Percentiles rank a stretch among this genome's conserved stretches.
Conservation (phyloP, 2,113 vertebrate species). For the Eptesicus fuscus region DNA sequence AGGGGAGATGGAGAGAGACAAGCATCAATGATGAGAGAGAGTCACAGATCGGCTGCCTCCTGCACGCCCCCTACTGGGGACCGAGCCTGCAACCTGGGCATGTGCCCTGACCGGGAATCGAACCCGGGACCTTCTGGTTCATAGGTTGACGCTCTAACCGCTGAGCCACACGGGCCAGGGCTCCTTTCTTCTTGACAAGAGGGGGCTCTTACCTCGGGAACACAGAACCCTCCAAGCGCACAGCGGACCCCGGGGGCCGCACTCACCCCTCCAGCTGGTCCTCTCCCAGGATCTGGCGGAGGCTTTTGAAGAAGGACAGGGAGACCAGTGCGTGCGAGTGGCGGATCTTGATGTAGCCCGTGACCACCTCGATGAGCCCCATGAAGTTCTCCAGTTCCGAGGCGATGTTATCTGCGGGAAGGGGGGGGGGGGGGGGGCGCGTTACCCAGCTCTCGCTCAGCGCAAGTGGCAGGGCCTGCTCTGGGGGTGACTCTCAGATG, state of each 20-base stretch:
- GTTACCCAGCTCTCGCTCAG: no score
- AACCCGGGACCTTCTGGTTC: neutral
- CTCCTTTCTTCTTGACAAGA: neutral
- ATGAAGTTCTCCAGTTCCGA: slow-evolving; percentile 98
- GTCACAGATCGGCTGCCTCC: no score
- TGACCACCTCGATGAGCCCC: slow-evolving; percentile 97
- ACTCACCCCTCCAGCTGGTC: slow-evolving; percentile 93
- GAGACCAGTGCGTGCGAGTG: slow-evolving; percentile 95
- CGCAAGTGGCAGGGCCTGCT: neutral
- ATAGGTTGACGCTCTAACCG: neutral
- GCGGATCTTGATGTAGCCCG: slow-evolving; percentile 94
- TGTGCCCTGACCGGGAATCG: neutral
- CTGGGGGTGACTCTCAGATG: neutral
- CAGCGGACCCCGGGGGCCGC: neutral
- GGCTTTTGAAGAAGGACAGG: slow-evolving; percentile 95
- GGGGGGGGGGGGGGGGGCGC: neutral
- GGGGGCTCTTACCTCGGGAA: neutral
- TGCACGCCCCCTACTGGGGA: no score
- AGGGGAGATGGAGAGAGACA: neutral
- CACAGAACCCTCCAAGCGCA: neutral
- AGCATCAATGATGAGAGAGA: neutral
- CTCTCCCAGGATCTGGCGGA: slow-evolving; percentile 93
- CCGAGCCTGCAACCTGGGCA: neutral
- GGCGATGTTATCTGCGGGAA: slow-evolving; percentile 91
- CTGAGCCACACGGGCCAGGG: neutral